Evolutionary conservation across 2,113 vertebrate species (phyloP).

Genomic region (Nibea albiflora): DNA sequence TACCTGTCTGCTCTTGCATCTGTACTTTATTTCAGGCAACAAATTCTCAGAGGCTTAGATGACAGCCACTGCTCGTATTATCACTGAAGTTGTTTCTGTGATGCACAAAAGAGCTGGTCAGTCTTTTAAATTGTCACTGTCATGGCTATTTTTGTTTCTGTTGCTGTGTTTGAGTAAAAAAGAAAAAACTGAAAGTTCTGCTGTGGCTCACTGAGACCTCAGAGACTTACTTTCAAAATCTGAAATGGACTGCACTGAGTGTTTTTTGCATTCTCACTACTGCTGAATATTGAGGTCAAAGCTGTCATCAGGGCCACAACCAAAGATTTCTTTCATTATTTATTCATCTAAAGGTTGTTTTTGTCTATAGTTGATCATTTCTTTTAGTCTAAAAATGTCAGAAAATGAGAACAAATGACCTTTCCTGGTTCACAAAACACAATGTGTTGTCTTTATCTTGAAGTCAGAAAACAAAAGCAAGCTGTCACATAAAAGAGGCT

Average conservation of each 20-base stretch:
- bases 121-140: conserved; percentile 21
- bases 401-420: not conserved
- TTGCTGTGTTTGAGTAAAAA: not conserved
- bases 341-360: not conserved
- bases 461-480: too few species aligned
- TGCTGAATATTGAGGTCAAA: not conserved
- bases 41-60: conserved; percentile 15
- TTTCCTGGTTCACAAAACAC: too few species aligned
- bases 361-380: not conserved
- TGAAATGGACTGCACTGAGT: not conserved
- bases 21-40: conserved; percentile 7
- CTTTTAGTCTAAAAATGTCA: not conserved
- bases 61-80: not conserved
- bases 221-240: not conserved
- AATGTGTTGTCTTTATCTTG: too few species aligned
- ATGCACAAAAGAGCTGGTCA: conserved; percentile 1
- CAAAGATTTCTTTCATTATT: not conserved
- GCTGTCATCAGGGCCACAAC: too few species aligned
- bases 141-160: conserved; percentile 39
- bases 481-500: too few species aligned
- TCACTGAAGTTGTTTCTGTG: not conserved
- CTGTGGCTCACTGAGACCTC: conserved; percentile 1
- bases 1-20: conserved; percentile 1
- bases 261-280: not conserved
- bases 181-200: conserved; percentile 1